Percentiles rank a stretch among this genome's conserved stretches.
These are phyloP conservation scores for Drosophila saltans DNA, from an alignment of 1,140 invertebrate species.

Conservation along the genomic window DNA sequence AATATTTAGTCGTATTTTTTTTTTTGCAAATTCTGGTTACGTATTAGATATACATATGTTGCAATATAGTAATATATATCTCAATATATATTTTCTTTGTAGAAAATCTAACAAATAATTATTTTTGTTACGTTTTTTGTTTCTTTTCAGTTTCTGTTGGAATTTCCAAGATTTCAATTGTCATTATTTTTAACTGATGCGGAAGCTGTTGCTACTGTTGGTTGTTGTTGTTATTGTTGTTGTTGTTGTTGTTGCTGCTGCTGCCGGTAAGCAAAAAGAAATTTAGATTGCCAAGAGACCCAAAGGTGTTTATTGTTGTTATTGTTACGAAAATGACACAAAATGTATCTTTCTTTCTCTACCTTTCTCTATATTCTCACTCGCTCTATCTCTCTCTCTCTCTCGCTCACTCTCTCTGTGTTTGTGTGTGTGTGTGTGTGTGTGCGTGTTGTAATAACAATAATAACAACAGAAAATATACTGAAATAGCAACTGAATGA, in stretches of 20 bases:
- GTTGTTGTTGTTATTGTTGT: not conserved
- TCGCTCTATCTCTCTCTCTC: not conserved
- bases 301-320: constrained; percentile 64
- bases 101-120: constrained; percentile 13
- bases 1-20: too few relatives aligned
- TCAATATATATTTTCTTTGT: not conserved
- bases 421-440: constrained; percentile 6
- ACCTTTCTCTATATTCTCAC: too few relatives aligned
- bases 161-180: constrained; percentile 68
- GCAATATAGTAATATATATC: not conserved
- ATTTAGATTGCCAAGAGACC: constrained; percentile 17
- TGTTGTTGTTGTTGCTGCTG: not conserved
- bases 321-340: constrained; percentile 40
- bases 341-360: constrained; percentile 1
- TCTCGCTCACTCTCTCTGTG: not conserved
- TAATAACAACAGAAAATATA: constrained; percentile 53
- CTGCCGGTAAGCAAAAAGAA: constrained; percentile 9
- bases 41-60: not conserved
- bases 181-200: constrained; percentile 77
- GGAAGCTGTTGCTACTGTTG: constrained; percentile 52
- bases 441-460: constrained; percentile 63
- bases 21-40: too few relatives aligned
- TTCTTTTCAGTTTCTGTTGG: constrained; percentile 7
- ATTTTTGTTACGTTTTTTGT: not conserved
- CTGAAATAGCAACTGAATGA: constrained; percentile 39